Evolutionary conservation across 2,113 vertebrate genomes (phyloP).

Genomic region (Rattus norvegicus): GRCr8 NC_086022.1:130067001-130067500

Average conservation of each 20-base stretch:
- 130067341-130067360: conserved; percentile 46
- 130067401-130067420: conserved; percentile 33
- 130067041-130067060: not conserved
- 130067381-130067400: not conserved
- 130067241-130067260: not conserved
- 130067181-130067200: not conserved
- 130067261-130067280: not conserved
- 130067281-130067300: not conserved
- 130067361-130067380: conserved; percentile 35
- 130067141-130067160: not conserved
- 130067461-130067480: conserved; percentile 11
- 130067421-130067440: conserved; percentile 56
- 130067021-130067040: not conserved
- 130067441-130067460: conserved; percentile 6
- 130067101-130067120: not conserved
- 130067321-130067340: not conserved
- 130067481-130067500: conserved; percentile 42
- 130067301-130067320: not conserved
- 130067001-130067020: not conserved
- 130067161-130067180: not conserved
- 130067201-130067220: not conserved
- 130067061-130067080: not conserved
- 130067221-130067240: not conserved
- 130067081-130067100: not conserved
- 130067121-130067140: not conserved